Evolutionary conservation across 2,797 vertebrate genomes (phyloP).

Genomic region (Pachyuromys duprasi): DNA sequence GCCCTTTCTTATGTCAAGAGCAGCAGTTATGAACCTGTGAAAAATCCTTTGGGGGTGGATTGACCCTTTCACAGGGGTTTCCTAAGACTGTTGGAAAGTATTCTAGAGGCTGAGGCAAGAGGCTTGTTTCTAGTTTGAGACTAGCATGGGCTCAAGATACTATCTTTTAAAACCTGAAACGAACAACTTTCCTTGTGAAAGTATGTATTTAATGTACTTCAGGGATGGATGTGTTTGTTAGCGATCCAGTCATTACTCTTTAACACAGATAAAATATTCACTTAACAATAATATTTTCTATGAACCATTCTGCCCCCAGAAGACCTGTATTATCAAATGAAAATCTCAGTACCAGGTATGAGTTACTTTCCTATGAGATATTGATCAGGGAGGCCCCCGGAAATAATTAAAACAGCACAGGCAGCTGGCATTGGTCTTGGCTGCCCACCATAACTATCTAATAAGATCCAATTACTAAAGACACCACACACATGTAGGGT

Average conservation of each 20-base stretch:
- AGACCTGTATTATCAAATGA: not conserved
- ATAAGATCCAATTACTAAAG: not conserved
- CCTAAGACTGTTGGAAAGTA: not conserved
- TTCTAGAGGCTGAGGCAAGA: not conserved
- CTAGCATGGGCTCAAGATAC: not conserved
- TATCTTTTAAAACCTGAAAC: not conserved
- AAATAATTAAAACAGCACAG: not conserved
- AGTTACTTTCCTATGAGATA: not conserved
- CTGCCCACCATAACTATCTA: not conserved
- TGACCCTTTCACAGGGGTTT: not conserved
- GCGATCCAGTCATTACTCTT: not conserved
- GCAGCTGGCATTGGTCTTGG: not conserved
- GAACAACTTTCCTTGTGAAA: not conserved
- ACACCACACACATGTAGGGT: not conserved
- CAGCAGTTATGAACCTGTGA: not conserved
- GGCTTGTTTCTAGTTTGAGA: not conserved
- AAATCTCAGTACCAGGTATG: not conserved
- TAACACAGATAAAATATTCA: not conserved
- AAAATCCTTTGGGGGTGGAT: not conserved
- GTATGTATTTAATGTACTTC: not conserved
- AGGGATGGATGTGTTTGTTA: not conserved
- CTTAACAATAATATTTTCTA: not conserved
- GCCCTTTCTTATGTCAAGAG: not conserved
- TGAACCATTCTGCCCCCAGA: not conserved
- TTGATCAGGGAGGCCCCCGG: not conserved